Evolutionary conservation across 1,140 invertebrate genomes (phyloP), one percentile per base, ranked within the genome.

Genomic region (Drosophila chauvacae): DNA sequence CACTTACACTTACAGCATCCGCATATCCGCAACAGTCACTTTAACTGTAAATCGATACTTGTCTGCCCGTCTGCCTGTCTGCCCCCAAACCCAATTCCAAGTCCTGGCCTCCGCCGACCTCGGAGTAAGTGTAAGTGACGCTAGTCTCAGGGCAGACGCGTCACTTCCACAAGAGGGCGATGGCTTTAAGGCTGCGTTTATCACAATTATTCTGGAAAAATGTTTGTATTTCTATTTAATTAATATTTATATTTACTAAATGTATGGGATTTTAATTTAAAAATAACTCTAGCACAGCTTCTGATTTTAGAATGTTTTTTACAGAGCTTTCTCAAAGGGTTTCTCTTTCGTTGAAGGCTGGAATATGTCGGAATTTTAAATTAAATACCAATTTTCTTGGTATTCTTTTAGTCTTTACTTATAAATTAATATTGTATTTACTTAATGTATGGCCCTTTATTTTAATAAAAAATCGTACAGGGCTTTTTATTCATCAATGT

Each of bases 1-100:
- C 65, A 58, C 68, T 68, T 71, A 51, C 53, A 71, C 42, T 26
- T 9, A 23, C 68, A 28, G 35, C 69, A 76, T 41, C 26, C 50
- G 20, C 68, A 70, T n/a, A 70, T 23, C 51, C 33, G 60, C 53
- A 76, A 56, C 39, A 75, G 53, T 51, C 56, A 79, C 82, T 76
- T 86, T 79, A 81, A 86, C 76, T 59, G 71, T 30, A 73, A 87
- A 86, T 86, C 83, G 83, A 86, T 86, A 86, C 50, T 81, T 30
- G 53, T 56, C 53, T 61, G 61, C 57, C 61, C 28, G 55, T 33
- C 64, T 48, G 61, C 39, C 62, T 42, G 45, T 64, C 53, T 64
- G 13, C 44, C 37, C 37, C 53, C 57, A 50, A 30, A 39, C 26
- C 26, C 28, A 50, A 42, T 37, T 14, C 26, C 26, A n/a, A 28